phyloP scores from a whole-genome alignment of 2,888 invertebrate genomes.

The Gymnoscelis rufifasciata region DNA sequence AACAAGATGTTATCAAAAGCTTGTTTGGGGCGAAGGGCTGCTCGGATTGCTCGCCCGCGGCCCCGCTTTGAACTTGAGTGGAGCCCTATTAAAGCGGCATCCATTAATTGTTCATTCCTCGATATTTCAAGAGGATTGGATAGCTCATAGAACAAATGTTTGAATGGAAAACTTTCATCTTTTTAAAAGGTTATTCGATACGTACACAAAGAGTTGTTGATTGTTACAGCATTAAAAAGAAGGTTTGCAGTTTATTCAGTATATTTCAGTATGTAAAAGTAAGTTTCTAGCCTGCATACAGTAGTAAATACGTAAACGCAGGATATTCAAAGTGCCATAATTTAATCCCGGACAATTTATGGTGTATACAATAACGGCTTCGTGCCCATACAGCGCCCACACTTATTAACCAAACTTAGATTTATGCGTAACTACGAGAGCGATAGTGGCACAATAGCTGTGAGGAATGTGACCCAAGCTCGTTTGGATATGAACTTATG shows the following conservation, averaged over 20 bases:
- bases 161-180: constrained; percentile 32
- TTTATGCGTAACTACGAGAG: constrained; percentile 64
- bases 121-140: constrained; percentile 43
- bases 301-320: neutral
- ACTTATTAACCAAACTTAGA: constrained; percentile 70
- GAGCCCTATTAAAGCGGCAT: constrained; percentile 44
- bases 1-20: constrained; percentile 25
- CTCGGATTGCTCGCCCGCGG: constrained; percentile 42
- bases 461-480: constrained; percentile 67
- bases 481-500: constrained; percentile 38
- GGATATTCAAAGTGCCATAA: constrained; percentile 19
- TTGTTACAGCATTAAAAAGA: no score
- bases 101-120: constrained; percentile 51
- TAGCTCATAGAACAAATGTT: constrained; percentile 30
- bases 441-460: constrained; percentile 68
- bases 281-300: neutral
- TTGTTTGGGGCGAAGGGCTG: constrained; percentile 33
- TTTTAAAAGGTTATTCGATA: constrained; percentile 11
- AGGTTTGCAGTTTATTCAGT: neutral
- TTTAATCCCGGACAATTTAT: constrained; percentile 44
- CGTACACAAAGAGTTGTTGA: neutral
- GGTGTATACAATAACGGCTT: constrained; percentile 52
- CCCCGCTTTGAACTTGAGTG: constrained; percentile 55
- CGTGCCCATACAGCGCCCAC: constrained; percentile 67
- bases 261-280: neutral